Percentiles rank a stretch among this genome's conserved stretches.
Conservation (phyloP, 2,797 vertebrate genomes). For the Tamandua tetradactyla region DNA sequence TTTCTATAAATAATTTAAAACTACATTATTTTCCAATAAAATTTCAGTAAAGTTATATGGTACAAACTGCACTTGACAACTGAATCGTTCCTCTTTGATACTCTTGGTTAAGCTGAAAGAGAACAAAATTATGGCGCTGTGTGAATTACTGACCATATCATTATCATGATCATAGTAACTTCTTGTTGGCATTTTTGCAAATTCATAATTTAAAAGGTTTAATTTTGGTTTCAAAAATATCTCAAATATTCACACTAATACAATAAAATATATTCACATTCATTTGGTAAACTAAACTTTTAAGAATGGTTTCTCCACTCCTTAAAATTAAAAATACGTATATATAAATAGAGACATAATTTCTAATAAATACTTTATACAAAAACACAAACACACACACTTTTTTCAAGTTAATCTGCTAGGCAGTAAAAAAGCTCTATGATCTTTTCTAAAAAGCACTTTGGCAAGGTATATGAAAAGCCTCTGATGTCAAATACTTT, state of each 20-base stretch:
- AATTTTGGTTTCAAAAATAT: background rate
- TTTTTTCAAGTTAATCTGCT: background rate
- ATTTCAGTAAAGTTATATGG: background rate
- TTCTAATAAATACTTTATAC: background rate
- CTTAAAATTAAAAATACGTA: background rate
- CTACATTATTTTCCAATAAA: background rate
- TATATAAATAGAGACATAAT: background rate
- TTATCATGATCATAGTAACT: background rate
- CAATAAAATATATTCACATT: background rate
- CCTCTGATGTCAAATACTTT: background rate
- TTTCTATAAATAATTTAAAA: background rate
- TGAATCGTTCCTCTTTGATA: background rate
- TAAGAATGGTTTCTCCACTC: background rate
- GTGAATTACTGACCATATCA: background rate
- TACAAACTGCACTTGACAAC: background rate
- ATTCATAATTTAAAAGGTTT: conserved; percentile 25
- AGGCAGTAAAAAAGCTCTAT: background rate
- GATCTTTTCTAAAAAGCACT: background rate
- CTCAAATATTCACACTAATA: background rate
- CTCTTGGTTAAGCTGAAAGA: background rate
- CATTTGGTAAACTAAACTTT: conserved; percentile 1
- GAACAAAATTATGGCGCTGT: background rate
- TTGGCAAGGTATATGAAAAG: background rate
- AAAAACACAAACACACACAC: background rate
- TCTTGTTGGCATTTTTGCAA: background rate